Conservation (phyloP, 2,888 invertebrate genomes). For the Ligdia adustata region DNA sequence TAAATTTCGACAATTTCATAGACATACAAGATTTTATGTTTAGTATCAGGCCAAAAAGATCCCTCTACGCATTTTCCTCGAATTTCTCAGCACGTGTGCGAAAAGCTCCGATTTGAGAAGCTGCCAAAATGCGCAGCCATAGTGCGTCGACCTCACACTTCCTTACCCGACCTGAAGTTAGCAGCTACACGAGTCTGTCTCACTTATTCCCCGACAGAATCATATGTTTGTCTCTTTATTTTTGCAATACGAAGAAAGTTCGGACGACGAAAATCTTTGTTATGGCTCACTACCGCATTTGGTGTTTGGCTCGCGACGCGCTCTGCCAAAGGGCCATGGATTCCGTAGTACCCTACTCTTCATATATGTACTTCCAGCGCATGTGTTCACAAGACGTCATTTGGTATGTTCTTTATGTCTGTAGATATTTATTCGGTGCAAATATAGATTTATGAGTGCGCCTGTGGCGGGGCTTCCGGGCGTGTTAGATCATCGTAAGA, state of each 20-base stretch:
- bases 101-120: conserved; percentile 24
- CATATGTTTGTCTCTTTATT: not conserved
- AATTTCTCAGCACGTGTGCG: conserved; percentile 9
- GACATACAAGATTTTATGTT: no score
- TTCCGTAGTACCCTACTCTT: conserved; percentile 17
- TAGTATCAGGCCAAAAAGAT: conserved; percentile 1
- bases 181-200: not conserved
- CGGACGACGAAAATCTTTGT: conserved; percentile 8
- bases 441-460: conserved; percentile 25
- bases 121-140: conserved; percentile 33
- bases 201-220: not conserved
- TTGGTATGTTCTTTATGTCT: conserved; percentile 1
- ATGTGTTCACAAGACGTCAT: conserved; percentile 4
- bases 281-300: conserved; percentile 42
- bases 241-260: conserved; percentile 1
- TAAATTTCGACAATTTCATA: no score
- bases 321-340: conserved; percentile 39
- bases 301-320: conserved; percentile 39
- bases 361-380: conserved; percentile 13
- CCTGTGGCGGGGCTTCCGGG: conserved; percentile 30
- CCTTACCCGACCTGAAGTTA: conserved; percentile 9
- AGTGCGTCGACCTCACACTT: conserved; percentile 35
- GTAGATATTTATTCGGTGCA: conserved; percentile 15
- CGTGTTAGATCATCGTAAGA: conserved; percentile 25
- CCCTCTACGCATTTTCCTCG: conserved; percentile 4